phyloP scores from a whole-genome alignment of 2,797 vertebrate genomes.

The Danio jaintianensis region DNA sequence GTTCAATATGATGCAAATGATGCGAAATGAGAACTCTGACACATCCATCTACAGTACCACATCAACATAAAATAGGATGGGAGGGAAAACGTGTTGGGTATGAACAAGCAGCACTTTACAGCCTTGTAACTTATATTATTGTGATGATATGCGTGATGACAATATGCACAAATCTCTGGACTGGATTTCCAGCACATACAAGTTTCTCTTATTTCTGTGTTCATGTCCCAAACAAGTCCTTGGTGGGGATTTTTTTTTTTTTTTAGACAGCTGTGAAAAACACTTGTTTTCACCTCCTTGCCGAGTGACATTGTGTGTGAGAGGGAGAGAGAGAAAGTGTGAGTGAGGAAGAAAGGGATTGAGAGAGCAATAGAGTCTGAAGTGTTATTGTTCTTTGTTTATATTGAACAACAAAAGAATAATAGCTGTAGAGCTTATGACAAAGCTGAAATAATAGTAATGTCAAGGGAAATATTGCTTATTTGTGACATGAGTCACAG shows the following conservation, averaged over 20 bases:
- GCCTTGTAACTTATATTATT: neutral
- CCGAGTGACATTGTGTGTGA: neutral
- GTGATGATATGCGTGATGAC: neutral
- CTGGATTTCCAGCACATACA: neutral
- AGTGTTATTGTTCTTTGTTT: slow-evolving; percentile 8
- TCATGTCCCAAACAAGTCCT: slow-evolving; percentile 17
- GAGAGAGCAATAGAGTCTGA: neutral
- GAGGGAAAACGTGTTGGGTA: too few relatives aligned
- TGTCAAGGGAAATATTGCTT: slow-evolving; percentile 7
- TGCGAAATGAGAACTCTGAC: too few relatives aligned
- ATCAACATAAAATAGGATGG: too few relatives aligned
- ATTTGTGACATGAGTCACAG: neutral
- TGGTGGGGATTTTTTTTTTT: slow-evolving; percentile 8
- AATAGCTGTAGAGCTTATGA: neutral
- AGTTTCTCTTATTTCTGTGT: neutral
- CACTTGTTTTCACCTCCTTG: slow-evolving; percentile 40
- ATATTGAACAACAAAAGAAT: slow-evolving; percentile 13
- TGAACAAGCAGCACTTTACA: neutral
- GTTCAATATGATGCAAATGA: too few relatives aligned
- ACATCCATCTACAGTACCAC: too few relatives aligned
- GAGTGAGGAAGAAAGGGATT: neutral
- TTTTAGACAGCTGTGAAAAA: slow-evolving; percentile 45
- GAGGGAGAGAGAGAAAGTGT: neutral
- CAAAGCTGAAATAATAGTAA: neutral
- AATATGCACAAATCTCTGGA: neutral